Conservation (phyloP, 30 jellyfish, hydroid and myxozoan genomes). For the Turritopsis dohrnii region DNA sequence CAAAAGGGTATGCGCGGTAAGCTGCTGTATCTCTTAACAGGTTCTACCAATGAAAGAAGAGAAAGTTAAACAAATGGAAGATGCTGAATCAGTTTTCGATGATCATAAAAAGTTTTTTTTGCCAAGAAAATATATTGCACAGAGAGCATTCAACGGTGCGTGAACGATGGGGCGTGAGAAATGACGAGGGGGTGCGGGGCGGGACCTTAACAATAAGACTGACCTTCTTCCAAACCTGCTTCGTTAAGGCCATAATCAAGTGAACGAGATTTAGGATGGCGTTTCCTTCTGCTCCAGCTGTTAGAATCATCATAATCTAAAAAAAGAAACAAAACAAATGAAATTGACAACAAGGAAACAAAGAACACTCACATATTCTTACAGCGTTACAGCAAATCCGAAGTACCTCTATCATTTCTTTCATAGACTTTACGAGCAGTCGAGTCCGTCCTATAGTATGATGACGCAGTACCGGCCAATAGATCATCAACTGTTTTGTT, state of each 20-base stretch:
- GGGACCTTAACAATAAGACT: too few relatives aligned
- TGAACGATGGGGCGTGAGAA: too few relatives aligned
- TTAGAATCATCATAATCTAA: background rate
- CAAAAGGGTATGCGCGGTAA: slow-evolving; percentile 27
- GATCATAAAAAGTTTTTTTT: background rate
- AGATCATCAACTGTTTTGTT: background rate
- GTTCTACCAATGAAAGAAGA: background rate
- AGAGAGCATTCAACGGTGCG: too few relatives aligned
- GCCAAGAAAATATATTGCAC: too few relatives aligned
- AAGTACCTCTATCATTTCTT: background rate
- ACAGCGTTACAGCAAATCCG: too few relatives aligned
- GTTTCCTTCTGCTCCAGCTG: background rate
- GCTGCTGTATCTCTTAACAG: slow-evolving; percentile 7
- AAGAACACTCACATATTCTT: too few relatives aligned
- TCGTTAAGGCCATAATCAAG: slow-evolving; percentile 25
- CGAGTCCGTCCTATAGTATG: background rate
- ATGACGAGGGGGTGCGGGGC: too few relatives aligned
- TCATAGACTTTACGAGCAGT: background rate
- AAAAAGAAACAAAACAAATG: too few relatives aligned
- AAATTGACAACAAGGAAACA: too few relatives aligned
- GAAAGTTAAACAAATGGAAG: background rate
- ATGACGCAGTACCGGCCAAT: background rate
- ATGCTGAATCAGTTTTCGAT: background rate
- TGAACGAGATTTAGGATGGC: slow-evolving; percentile 34
- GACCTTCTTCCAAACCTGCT: slow-evolving; percentile 22